Evolutionary conservation across 1,140 invertebrate genomes (phyloP).

Genomic region (Himalopsyche phryganea): DNA sequence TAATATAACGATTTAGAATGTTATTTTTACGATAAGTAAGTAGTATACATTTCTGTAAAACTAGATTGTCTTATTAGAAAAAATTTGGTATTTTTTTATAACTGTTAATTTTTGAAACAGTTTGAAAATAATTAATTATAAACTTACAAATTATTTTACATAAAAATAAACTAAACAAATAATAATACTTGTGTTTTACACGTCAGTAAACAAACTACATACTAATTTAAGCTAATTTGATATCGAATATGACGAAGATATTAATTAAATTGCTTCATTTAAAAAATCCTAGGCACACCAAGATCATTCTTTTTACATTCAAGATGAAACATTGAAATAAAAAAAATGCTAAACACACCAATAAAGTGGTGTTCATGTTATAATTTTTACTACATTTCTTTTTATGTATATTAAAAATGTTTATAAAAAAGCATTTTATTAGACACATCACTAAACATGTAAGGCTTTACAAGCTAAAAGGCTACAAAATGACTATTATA

Average conservation of each 20-base stretch:
- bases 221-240: not conserved
- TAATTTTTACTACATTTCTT: too few species aligned
- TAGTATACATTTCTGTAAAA: slow-evolving; percentile 5
- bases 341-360: too few species aligned
- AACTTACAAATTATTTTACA: not conserved
- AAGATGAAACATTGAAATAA: not conserved
- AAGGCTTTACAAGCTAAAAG: slow-evolving; percentile 19
- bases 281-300: too few species aligned
- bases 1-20: not conserved
- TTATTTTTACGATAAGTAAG: slow-evolving; percentile 1
- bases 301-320: not conserved
- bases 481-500: slow-evolving; percentile 9
- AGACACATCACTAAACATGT: slow-evolving; percentile 6
- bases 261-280: slow-evolving; percentile 1
- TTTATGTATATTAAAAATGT: too few species aligned
- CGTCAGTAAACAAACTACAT: not conserved
- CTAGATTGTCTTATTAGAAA: slow-evolving; percentile 1
- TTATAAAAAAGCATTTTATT: slow-evolving; percentile 10
- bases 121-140: not conserved
- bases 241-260: not conserved
- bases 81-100: slow-evolving; percentile 4
- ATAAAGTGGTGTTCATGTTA: too few species aligned
- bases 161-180: not conserved
- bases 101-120: not conserved
- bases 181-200: slow-evolving; percentile 10